Percentiles rank a stretch among this genome's conserved stretches.
Conservation (phyloP, 2,888 invertebrate species). For the Drosophila ustulata region DNA sequence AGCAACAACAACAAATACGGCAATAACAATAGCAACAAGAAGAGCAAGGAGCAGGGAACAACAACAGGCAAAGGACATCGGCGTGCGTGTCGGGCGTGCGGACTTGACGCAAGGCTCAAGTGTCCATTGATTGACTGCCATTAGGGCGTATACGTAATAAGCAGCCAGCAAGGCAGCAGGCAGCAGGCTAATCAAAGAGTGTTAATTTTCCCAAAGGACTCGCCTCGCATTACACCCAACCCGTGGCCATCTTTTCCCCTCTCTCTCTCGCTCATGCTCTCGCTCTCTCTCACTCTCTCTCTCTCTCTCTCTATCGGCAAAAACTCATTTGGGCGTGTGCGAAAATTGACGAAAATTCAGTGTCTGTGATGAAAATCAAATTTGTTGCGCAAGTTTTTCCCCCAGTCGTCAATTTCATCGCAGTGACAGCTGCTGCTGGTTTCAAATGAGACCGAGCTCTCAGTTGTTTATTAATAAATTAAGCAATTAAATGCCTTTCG, state of each 20-base stretch:
- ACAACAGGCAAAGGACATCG: slow-evolving; percentile 31
- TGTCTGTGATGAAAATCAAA: slow-evolving; percentile 61
- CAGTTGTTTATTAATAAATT: slow-evolving; percentile 76
- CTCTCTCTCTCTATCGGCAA: slow-evolving; percentile 37
- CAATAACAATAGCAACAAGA: slow-evolving; percentile 25
- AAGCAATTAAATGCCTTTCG: slow-evolving; percentile 74
- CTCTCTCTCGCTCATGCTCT: slow-evolving; percentile 16
- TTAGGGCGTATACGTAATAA: slow-evolving; percentile 81
- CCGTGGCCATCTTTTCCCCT: background rate
- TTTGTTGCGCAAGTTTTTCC: slow-evolving; percentile 57
- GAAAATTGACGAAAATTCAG: slow-evolving; percentile 53
- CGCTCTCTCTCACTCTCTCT: slow-evolving; percentile 27
- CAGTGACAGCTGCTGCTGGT: slow-evolving; percentile 64
- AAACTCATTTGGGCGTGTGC: slow-evolving; percentile 64
- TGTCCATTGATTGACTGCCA: slow-evolving; percentile 81
- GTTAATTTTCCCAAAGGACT: slow-evolving; percentile 81
- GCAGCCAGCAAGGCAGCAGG: slow-evolving; percentile 38
- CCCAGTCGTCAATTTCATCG: background rate
- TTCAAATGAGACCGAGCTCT: slow-evolving; percentile 10
- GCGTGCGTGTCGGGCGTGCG: slow-evolving; percentile 17
- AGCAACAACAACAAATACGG: background rate
- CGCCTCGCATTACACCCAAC: slow-evolving; percentile 36
- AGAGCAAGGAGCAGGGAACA: background rate
- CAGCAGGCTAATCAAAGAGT: slow-evolving; percentile 74
- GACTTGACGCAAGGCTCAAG: slow-evolving; percentile 67